Evolutionary conservation across 2,888 invertebrate genomes (phyloP).

Genomic region (Dusona sp.): DNA sequence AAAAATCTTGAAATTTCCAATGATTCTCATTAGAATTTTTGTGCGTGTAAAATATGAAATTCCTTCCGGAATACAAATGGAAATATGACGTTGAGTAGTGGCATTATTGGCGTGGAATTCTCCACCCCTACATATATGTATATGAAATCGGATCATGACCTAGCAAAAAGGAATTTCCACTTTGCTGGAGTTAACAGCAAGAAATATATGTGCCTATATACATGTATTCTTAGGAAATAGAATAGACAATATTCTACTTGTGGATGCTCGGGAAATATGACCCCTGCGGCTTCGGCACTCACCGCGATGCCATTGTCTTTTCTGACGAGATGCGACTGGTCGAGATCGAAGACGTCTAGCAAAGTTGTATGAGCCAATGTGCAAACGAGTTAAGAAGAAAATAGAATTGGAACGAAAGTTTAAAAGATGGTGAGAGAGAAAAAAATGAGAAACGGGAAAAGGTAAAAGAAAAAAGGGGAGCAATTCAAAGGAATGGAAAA

Average conservation of each 20-base stretch:
- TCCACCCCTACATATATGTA: not conserved
- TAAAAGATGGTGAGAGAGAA: slow-evolving; percentile 5
- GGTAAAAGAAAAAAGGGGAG: not conserved
- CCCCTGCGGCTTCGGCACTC: slow-evolving; percentile 49
- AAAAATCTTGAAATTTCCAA: not conserved
- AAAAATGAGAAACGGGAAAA: not conserved
- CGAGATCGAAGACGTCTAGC: slow-evolving; percentile 50
- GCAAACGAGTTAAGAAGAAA: slow-evolving; percentile 60
- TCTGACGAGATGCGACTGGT: slow-evolving; percentile 43
- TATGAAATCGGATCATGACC: slow-evolving; percentile 28
- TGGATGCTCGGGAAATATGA: slow-evolving; percentile 44
- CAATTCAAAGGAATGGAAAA: not conserved
- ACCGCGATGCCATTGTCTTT: slow-evolving; percentile 56
- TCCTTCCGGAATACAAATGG: not conserved
- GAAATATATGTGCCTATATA: not conserved
- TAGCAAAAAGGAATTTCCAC: slow-evolving; percentile 22
- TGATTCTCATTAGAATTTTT: not conserved
- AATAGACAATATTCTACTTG: slow-evolving; percentile 56
- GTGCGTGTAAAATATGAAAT: not conserved
- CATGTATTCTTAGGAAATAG: not conserved
- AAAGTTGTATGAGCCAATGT: slow-evolving; percentile 55
- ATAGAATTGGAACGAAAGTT: slow-evolving; percentile 22
- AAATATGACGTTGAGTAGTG: not conserved
- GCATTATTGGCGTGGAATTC: not conserved
- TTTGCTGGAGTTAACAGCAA: slow-evolving; percentile 1